Evolutionary conservation across 2,797 vertebrate species (phyloP).

Genomic region (Vipera ursinii): DNA sequence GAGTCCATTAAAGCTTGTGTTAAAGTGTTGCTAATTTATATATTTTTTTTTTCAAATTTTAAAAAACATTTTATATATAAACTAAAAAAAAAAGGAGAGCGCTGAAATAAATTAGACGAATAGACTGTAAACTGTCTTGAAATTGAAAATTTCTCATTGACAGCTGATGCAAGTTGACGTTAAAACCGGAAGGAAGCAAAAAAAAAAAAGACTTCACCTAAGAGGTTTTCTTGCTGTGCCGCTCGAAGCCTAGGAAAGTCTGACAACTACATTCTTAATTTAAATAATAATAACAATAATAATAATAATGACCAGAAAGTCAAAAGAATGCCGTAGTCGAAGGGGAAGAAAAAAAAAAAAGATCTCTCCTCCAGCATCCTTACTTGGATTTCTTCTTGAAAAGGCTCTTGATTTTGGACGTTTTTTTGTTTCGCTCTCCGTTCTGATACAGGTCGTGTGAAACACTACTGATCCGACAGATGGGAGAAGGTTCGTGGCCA

Average conservation of each 20-base stretch:
- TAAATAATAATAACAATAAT: conserved; percentile 60
- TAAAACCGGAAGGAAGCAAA: conserved; percentile 65
- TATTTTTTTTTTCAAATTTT: conserved; percentile 66
- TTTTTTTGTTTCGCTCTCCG: conserved; percentile 90
- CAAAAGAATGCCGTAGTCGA: conserved; percentile 51
- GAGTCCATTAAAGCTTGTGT: conserved; percentile 77
- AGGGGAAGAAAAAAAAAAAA: background rate
- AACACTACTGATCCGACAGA: conserved; percentile 82
- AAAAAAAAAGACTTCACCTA: conserved; percentile 75
- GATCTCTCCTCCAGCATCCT: conserved; percentile 54
- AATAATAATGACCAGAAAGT: conserved; percentile 41
- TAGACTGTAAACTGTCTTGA: conserved; percentile 73
- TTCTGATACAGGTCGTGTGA: conserved; percentile 91
- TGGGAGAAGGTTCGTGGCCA: conserved; percentile 72
- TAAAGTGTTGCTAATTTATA: conserved; percentile 57
- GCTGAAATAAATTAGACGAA: conserved; percentile 80
- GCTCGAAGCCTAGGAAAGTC: conserved; percentile 71
- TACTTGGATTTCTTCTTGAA: conserved; percentile 93
- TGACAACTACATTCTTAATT: conserved; percentile 83
- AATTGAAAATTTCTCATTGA: conserved; percentile 71
- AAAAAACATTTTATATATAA: conserved; percentile 55
- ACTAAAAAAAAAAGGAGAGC: conserved; percentile 60
- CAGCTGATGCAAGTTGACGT: conserved; percentile 69
- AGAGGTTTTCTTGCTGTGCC: conserved; percentile 75
- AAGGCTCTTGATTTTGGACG: conserved; percentile 94